phyloP scores from a whole-genome alignment of 2,888 invertebrate genomes.

The Nephrotoma flavescens region DNA sequence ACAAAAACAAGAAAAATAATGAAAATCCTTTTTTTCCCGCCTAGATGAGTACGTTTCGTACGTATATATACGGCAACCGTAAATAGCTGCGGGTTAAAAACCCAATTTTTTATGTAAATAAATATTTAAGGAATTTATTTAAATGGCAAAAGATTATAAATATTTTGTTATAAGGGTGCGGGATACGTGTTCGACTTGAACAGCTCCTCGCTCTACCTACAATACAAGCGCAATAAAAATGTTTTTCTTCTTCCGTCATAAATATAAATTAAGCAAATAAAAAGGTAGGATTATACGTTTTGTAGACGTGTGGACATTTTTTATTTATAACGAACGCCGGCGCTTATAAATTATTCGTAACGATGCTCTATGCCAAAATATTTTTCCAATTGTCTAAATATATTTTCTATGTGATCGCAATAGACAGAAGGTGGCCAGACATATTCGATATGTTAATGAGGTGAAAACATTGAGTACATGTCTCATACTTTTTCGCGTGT shows the following conservation, averaged over 20 bases:
- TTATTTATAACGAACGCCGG: not conserved
- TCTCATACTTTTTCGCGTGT: not conserved
- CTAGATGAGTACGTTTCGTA: no score
- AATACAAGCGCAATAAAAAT: not conserved
- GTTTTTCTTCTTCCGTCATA: not conserved
- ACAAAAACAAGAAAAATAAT: not conserved
- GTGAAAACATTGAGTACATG: not conserved
- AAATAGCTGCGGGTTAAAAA: not conserved
- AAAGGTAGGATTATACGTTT: not conserved
- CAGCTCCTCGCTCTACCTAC: not conserved
- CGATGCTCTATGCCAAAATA: not conserved
- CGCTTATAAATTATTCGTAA: not conserved
- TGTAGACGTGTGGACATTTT: not conserved
- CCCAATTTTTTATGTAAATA: not conserved
- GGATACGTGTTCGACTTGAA: not conserved
- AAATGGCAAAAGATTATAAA: not conserved
- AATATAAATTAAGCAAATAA: not conserved
- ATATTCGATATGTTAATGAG: not conserved
- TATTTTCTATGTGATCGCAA: not conserved
- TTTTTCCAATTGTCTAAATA: not conserved
- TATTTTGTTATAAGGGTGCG: not conserved
- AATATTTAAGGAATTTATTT: not conserved
- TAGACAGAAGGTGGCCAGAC: not conserved
- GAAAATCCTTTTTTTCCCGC: not conserved
- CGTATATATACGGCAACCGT: no score